phyloP scores from a whole-genome alignment of 2,113 vertebrate species.

The Zosterops hypoxanthus region DNA sequence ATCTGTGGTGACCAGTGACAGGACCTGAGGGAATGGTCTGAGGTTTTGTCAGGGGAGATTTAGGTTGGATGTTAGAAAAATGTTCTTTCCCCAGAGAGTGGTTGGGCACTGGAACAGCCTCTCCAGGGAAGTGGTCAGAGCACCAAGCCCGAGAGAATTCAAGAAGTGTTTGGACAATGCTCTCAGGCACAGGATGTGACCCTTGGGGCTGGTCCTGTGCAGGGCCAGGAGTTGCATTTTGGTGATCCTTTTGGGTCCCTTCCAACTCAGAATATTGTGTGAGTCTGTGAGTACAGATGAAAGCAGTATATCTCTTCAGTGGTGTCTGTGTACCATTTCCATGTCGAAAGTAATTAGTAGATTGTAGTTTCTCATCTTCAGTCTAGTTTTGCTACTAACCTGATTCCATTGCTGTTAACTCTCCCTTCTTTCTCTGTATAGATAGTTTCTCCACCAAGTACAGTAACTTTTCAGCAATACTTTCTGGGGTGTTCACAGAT shows the following conservation, averaged over 20 bases:
- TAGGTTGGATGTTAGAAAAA: neutral
- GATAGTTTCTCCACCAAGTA: neutral
- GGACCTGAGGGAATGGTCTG: accelerated
- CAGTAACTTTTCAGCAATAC: neutral
- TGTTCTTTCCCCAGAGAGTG: neutral
- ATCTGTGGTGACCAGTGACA: neutral
- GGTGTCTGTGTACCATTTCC: neutral
- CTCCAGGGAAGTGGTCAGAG: neutral
- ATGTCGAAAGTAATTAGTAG: neutral
- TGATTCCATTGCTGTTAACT: neutral
- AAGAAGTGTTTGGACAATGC: neutral
- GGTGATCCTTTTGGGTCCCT: neutral
- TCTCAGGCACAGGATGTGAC: neutral
- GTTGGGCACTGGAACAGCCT: neutral
- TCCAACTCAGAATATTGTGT: neutral
- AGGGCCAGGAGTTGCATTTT: neutral
- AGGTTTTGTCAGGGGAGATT: neutral
- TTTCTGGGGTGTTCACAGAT: neutral
- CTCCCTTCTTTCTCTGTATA: neutral
- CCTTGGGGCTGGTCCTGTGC: neutral
- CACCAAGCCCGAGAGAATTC: neutral
- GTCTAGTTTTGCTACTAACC: neutral
- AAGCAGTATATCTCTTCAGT: neutral
- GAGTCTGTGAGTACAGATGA: neutral
- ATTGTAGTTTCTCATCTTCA: neutral